Evolutionary conservation across 2,888 invertebrate genomes (phyloP), one percentile per base, ranked within the genome.

Genomic region (Mamestra brassicae): DNA sequence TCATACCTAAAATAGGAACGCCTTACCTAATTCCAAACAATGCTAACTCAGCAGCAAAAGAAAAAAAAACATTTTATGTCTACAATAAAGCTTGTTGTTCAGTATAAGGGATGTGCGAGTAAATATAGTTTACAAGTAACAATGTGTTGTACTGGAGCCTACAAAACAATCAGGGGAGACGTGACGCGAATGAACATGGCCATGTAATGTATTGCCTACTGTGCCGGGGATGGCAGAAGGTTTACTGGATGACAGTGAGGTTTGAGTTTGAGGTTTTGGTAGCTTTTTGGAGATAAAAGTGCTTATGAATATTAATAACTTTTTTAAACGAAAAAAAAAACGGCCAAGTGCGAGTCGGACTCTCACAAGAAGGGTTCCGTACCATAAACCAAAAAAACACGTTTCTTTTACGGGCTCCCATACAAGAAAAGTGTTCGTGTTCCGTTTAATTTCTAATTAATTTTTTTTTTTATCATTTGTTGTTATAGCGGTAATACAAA

Each of bases 161-260:
- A 89, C 91, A 89, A 92, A 92, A 92, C 92, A 92, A 92, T 92
- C 90, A 89, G 84, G 34, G 65, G 34, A 67, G 70, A 91, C 92
- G 92, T 92, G 92, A 86, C 60, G 62, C 3, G 81, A 82, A 62
- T 85, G 42, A 13, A 57, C 55, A 85, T 61, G 71, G 38, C 55
- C 57, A 1, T 26, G 26, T 72, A 42, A 85, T 72, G 71, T 75
- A 60, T 26, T 36, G 47, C 5, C 0, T 26, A 72, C 58, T 13
- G 47, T 45, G n/a, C 0, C 15, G 36, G 7, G 13, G 2, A 52
- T 0, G 17, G 6, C 65, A 71, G 80, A 68, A 81, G 71, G 38
- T 42, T 7, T 38, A 60, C 17, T 0, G 15, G 7, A 52, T 17
- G 7, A 13, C 17, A 17, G 5, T 52, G 52, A 38, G 38, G n/a